Percentiles rank a stretch among this genome's conserved stretches.
Evolutionary conservation across 1,140 invertebrate species (phyloP).

Genomic region (Ptiloglossa arizonensis): DNA sequence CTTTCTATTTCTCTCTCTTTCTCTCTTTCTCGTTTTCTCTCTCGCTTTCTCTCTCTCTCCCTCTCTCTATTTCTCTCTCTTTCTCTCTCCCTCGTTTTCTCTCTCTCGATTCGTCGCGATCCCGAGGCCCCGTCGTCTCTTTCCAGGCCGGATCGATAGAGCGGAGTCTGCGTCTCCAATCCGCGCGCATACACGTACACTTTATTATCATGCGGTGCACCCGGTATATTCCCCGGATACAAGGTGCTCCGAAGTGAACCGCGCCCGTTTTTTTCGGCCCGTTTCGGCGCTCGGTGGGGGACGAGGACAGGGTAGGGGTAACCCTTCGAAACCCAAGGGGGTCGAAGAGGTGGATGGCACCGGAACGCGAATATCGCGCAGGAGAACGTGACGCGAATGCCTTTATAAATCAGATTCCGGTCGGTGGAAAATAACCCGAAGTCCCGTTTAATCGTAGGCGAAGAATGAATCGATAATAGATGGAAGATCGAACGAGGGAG

Average conservation of each 20-base stretch:
- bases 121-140: conserved; percentile 56
- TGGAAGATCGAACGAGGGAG: no score
- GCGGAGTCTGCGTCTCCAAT: conserved; percentile 81
- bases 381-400: not conserved
- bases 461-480: no score
- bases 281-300: no score
- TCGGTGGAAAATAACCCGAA: no score
- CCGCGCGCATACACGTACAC: conserved; percentile 69
- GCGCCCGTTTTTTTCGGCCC: conserved; percentile 26
- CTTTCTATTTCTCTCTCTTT: conserved; percentile 43
- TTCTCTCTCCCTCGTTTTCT: not conserved
- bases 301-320: not conserved
- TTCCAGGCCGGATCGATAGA: conserved; percentile 77
- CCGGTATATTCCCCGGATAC: conserved; percentile 61
- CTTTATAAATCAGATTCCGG: no score
- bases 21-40: conserved; percentile 42
- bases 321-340: not conserved
- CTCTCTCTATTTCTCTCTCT: no score
- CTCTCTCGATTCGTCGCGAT: conserved; percentile 47
- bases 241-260: conserved; percentile 49
- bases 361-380: no score
- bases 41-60: conserved; percentile 17
- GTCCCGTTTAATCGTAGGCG: no score
- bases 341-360: no score
- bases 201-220: conserved; percentile 70